Base-by-base conservation (phyloP, 2,888 invertebrate genomes). In the Xestia sexstrigata region DNA sequence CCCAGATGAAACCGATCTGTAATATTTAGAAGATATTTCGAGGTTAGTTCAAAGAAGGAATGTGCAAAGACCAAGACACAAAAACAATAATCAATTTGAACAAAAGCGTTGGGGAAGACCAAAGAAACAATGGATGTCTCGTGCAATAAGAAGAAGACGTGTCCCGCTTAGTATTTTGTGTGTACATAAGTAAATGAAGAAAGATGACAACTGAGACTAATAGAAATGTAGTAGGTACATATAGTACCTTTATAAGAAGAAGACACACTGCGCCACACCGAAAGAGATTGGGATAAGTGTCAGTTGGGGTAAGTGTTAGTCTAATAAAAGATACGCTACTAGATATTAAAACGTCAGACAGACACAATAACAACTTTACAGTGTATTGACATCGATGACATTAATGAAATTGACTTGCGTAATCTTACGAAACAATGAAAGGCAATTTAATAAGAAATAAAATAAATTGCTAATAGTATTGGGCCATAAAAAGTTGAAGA, bases 1-100 rank as follows among this genome's bases (percentile, higher is more conserved):
- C 95, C 96, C 95, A 96, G 0, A 94, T 65, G 87, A 96, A 94
- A 5, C 96, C 96, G 68, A 96, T 92, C 96, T 96, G 89, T 1
- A 68, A 83, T 23, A 42, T 63, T 3, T 4, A 13, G 8, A 13
- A 39, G 26, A 35, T 11, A 20, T 47, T 66, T 30, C 26, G 17
- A 70, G 1, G 15, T 35, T 35, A 42, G n/a, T 67, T 62, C 5
- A 58, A 58, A 26, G 15, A 26, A 58, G 26, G 26, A 58, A 58
- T 26, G 26, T 58, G 15, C 6, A n/a, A 2, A 15, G 55, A 55
- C n/a, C 13, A 15, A 26, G 13, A n/a, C 13, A 1, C 13, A n/a
- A 6, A 55, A n/a, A 55, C n/a, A 55, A 26, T 55, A 58, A 58
- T 26, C 0, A 26, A 26, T 26, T 26, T 6, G 6, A 58, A 58